These are phyloP conservation scores for Rhodeus uyekii DNA, from an alignment of 2,797 vertebrate genomes.

Conservation along the genomic window DNA sequence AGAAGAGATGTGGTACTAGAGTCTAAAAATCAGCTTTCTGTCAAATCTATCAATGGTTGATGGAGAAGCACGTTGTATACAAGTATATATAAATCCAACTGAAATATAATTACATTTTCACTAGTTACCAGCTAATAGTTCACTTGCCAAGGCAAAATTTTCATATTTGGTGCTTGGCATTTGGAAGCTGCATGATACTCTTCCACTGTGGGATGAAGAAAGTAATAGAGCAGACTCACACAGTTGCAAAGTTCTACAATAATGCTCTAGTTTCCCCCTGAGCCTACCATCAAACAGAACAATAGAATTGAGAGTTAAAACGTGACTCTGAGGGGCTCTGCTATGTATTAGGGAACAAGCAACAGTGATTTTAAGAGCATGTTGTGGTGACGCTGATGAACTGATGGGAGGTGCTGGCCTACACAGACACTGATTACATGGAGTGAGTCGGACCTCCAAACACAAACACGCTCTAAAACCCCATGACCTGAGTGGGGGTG, in stretches of 20 bases:
- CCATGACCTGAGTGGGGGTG: slow-evolving; percentile 29
- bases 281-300: not conserved
- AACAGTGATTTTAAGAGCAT: slow-evolving; percentile 69
- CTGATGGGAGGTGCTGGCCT: slow-evolving; percentile 69
- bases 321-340: slow-evolving; percentile 2
- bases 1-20: not conserved
- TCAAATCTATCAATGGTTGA: not conserved
- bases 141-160: not conserved
- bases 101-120: not conserved
- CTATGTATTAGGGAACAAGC: slow-evolving; percentile 31
- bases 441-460: slow-evolving; percentile 7
- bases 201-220: not conserved
- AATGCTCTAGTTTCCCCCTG: not conserved
- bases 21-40: not conserved
- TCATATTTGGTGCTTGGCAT: not conserved
- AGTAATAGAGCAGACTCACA: not conserved
- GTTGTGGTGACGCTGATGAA: slow-evolving; percentile 66
- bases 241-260: not conserved
- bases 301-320: not conserved
- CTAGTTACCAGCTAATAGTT: not conserved
- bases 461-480: not conserved
- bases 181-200: not conserved
- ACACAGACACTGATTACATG: slow-evolving; percentile 65
- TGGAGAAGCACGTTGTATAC: not conserved
- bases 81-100: too few species aligned